phyloP scores from a whole-genome alignment of 1,140 invertebrate species.

The Tribolium castaneum region DNA sequence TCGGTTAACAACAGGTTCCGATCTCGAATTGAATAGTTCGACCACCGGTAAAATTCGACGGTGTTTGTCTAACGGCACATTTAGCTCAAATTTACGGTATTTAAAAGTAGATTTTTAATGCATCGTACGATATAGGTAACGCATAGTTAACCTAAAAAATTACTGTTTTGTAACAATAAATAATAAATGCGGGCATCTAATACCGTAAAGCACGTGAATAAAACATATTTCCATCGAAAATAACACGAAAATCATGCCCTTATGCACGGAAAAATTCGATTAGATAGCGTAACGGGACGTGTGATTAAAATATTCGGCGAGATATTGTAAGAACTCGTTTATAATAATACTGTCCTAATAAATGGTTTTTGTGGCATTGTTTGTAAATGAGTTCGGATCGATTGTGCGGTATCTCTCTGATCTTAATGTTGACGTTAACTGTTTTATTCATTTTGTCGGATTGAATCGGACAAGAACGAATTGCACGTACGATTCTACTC shows the following conservation, averaged over 20 bases:
- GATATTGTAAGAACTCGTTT: conserved; percentile 6
- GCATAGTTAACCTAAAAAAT: conserved; percentile 40
- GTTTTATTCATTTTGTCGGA: conserved; percentile 24
- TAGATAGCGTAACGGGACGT: conserved; percentile 2
- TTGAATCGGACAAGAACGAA: conserved; percentile 23
- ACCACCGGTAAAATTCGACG: not conserved
- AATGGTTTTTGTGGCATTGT: conserved; percentile 33
- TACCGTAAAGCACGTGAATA: conserved; percentile 23
- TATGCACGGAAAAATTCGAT: conserved; percentile 3
- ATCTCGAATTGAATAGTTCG: not conserved
- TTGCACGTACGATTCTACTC: conserved; percentile 18
- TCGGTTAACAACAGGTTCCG: not conserved
- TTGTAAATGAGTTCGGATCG: conserved; percentile 37
- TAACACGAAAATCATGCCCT: not conserved
- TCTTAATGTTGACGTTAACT: conserved; percentile 20
- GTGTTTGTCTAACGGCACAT: conserved; percentile 17
- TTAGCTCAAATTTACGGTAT: conserved; percentile 21
- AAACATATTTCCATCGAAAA: conserved; percentile 5
- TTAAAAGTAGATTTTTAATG: conserved; percentile 32
- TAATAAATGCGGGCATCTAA: conserved; percentile 40
- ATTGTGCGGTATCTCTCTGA: conserved; percentile 11
- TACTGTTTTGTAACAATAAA: conserved; percentile 39
- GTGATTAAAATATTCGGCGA: conserved; percentile 27
- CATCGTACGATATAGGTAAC: conserved; percentile 31
- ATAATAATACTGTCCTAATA: conserved; percentile 2